Conservation (phyloP, 2,888 invertebrate genomes). For the Sarcophaga caerulescens region DNA sequence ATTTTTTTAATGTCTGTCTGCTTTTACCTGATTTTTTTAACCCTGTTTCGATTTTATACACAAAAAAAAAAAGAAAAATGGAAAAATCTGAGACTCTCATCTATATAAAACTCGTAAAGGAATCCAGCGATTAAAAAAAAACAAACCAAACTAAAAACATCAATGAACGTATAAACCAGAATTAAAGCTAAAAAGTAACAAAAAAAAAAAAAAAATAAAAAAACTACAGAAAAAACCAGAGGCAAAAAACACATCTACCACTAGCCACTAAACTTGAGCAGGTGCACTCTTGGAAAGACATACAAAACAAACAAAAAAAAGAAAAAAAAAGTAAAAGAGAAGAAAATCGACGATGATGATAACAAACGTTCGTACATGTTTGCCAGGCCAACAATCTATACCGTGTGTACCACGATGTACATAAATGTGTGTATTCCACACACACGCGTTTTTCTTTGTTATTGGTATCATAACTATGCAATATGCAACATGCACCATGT, state of each 20-base stretch:
- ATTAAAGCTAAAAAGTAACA: conserved; percentile 59
- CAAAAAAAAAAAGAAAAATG: conserved; percentile 22
- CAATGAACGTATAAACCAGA: conserved; percentile 68
- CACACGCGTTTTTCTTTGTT: conserved; percentile 26
- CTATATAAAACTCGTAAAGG: conserved; percentile 53
- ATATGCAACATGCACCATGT: conserved; percentile 28
- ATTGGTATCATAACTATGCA: conserved; percentile 9
- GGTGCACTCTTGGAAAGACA: conserved; percentile 67
- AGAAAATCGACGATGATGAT: not conserved
- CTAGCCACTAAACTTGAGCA: conserved; percentile 71
- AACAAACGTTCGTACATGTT: conserved; percentile 7
- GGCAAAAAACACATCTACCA: conserved; percentile 66
- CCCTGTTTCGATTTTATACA: conserved; percentile 31
- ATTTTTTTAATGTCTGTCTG: conserved; percentile 18
- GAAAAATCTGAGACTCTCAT: conserved; percentile 49
- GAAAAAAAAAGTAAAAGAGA: conserved; percentile 39
- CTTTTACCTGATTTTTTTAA: conserved; percentile 51
- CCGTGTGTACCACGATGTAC: not conserved
- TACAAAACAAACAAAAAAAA: conserved; percentile 43
- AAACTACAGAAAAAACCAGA: conserved; percentile 46
- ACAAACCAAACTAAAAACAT: conserved; percentile 59
- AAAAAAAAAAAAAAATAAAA: too few relatives aligned
- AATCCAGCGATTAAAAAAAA: conserved; percentile 41
- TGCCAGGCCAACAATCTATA: conserved; percentile 33
- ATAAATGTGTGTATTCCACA: too few relatives aligned